Evolutionary conservation across 1,140 invertebrate species (phyloP).

Genomic region (Arion vulgaris): DNA sequence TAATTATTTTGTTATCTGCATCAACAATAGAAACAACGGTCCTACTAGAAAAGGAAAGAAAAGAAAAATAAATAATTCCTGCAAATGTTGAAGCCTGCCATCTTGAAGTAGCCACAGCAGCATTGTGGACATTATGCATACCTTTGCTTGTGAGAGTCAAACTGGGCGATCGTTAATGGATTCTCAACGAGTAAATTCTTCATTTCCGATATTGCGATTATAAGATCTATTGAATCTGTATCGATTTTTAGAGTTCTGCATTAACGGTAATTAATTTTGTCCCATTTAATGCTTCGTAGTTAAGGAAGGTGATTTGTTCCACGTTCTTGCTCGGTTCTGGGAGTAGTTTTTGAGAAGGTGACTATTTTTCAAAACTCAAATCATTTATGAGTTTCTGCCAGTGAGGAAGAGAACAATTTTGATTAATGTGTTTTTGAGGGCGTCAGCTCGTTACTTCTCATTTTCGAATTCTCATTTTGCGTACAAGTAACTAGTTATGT

Average conservation of each 20-base stretch:
- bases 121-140: background rate
- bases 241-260: background rate
- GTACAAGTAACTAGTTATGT: too few species aligned
- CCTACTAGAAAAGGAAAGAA: background rate
- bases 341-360: too few species aligned
- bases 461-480: too few species aligned
- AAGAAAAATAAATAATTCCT: background rate
- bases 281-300: background rate
- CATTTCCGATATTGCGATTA: background rate
- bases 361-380: too few species aligned
- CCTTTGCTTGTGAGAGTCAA: background rate
- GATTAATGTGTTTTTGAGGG: too few species aligned
- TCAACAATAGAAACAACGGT: background rate
- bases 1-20: background rate
- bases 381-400: too few species aligned
- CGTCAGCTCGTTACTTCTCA: too few species aligned
- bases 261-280: slow-evolving; percentile 2
- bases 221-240: background rate
- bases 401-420: too few species aligned
- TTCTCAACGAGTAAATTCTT: background rate
- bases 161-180: background rate
- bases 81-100: background rate
- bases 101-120: background rate
- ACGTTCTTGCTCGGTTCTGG: too few species aligned
- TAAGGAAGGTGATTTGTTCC: background rate